Base-by-base conservation (phyloP, 1,140 invertebrate genomes). In the Phenacoccus solenopsis region DNA sequence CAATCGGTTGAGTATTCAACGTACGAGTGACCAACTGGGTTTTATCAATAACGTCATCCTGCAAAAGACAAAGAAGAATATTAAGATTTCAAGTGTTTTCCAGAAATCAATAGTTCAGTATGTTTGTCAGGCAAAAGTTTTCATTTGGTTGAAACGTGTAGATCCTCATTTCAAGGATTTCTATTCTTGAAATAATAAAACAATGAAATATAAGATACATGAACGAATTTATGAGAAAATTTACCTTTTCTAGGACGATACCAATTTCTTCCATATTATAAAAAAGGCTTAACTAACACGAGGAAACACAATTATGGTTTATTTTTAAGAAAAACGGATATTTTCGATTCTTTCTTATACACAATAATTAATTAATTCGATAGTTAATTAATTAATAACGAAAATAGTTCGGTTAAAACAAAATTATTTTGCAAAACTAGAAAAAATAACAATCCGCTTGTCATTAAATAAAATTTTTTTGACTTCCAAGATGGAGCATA, bases 191-290 rank as follows among this genome's bases (percentile, higher is more conserved):
- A 38, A 9, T 9, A 38, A 9, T 10, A 38, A 38, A 10, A n/a
- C 9, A 38, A 10, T 10, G 9, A 9, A 38, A 38, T 38, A 10
- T n/a, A 35, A 35, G 20, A 10, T 13, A 35, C 10, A 28, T 12
- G 10, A 28, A 1, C 27, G n/a, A 28, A 35, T 27, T 12, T 21
- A 30, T 68, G 10, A 57, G 77, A n/a, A n/a, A n/a, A n/a, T 71
- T 78, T 80, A 88, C 88, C 81, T 87, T 89, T 76, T 90, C 88
- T 38, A 88, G 76, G 75, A 85, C 80, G 73, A 88, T 81, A 72
- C 88, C 86, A 76, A 88, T 86, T 77, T 87, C 85, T 80, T 88
- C 86, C 87, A 87, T 88, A 78, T 16, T 68, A 70, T 13, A 28
- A 10, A 64, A 38, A n/a, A 20, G 25, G 67, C 20, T 1, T 9